Base-by-base conservation (phyloP, 2,797 vertebrate species). In the Chelon labrosus region DNA sequence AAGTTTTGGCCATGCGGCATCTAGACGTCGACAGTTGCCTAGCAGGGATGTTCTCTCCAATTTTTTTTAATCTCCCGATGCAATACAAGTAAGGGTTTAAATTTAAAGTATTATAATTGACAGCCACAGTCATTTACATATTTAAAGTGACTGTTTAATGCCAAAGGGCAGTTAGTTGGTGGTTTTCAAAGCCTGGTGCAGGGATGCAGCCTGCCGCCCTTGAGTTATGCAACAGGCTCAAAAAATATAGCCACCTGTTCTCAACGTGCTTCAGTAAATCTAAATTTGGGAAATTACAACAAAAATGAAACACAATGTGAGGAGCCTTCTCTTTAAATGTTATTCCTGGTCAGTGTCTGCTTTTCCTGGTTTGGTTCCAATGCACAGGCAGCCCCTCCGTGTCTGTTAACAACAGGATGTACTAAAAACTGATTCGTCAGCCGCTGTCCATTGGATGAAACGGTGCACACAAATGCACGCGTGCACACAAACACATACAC, bases 361-460 rank as follows among this genome's bases (percentile, higher is more conserved):
- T 31, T 49, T 39, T 46, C 37, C 52, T 8, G 54, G 42, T 14
- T 74, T 46, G 37, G 27, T 20, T 37, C 7, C 42, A 65, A 50
- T 17, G 31, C 61, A 41, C 73, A 68, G 65, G 41, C 46, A 27
- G 38, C 44, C 52, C 38, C 65, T 73, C 49, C 35, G 49, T 64
- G 66, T 77, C 63, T 62, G 67, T 70, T 58, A 77, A 91, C 81
- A 90, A 89, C 85, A 88, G 85, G 85, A 91, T 87, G 76, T 74
- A 66, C 79, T 80, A 69, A 92, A 35, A 85, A 81, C 65, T 85
- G 61, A 82, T 74, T 81, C 66, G 74, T 86, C 82, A 92, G 91
- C 77, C 63, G 64, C 79, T 75, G 71, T 62, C 75, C 62, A n/a
- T 16, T 51, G 67, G 70, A 67, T 52, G 38, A 87, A 79, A 72